phyloP scores from a whole-genome alignment of 2,888 invertebrate genomes.

The Laothoe populi region DNA sequence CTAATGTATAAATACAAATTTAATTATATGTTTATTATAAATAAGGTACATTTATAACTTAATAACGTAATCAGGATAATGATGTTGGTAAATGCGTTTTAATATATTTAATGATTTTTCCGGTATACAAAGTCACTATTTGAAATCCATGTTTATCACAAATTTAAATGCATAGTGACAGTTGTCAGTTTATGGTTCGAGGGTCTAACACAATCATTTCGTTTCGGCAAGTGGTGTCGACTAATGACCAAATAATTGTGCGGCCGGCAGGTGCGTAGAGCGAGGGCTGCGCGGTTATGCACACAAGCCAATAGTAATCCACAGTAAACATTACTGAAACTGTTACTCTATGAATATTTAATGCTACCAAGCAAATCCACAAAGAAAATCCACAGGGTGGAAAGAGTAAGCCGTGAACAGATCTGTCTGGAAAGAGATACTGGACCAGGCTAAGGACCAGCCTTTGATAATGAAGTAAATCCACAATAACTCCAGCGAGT shows the following conservation, averaged over 20 bases:
- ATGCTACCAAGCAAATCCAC: too few relatives aligned
- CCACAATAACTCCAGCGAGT: too few relatives aligned
- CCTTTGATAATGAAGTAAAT: too few relatives aligned
- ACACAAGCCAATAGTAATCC: conserved; percentile 67
- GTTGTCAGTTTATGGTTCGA: conserved; percentile 12
- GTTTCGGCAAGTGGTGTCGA: conserved; percentile 54
- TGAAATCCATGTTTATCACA: not conserved
- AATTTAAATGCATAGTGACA: not conserved
- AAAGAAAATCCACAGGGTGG: too few relatives aligned
- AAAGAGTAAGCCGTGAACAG: not conserved
- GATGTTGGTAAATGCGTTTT: not conserved
- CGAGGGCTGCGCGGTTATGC: conserved; percentile 65
- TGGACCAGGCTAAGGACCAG: too few relatives aligned
- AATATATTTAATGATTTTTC: not conserved
- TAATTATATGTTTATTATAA: too few relatives aligned
- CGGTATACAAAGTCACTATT: not conserved
- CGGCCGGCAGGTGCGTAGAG: conserved; percentile 64
- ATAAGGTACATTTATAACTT: too few relatives aligned
- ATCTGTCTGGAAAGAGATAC: too few relatives aligned
- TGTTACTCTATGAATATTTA: not conserved
- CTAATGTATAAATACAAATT: too few relatives aligned
- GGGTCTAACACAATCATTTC: conserved; percentile 52
- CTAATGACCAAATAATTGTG: conserved; percentile 76
- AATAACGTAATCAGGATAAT: too few relatives aligned
- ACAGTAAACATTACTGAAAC: not conserved